Evolutionary conservation across 2,113 vertebrate genomes (phyloP).

Genomic region (Entomyzon cyanotis): DNA sequence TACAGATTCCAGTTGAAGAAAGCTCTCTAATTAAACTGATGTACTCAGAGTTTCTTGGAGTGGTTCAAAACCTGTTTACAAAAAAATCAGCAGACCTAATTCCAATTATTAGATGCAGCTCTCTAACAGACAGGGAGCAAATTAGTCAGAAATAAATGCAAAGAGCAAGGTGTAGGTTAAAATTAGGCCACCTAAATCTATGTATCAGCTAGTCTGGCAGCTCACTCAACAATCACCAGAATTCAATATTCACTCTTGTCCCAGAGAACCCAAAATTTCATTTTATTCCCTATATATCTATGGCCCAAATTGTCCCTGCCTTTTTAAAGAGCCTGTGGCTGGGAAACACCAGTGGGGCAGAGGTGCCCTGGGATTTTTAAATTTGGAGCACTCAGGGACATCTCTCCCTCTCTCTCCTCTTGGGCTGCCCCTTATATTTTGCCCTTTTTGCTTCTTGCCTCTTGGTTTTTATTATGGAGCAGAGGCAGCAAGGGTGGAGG

Average conservation of each 20-base stretch:
- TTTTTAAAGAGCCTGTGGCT: neutral
- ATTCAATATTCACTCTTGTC: neutral
- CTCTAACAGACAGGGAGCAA: neutral
- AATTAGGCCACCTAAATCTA: neutral
- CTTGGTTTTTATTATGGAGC: too few species aligned
- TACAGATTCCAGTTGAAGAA: neutral
- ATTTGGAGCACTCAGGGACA: neutral
- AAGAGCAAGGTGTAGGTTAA: neutral
- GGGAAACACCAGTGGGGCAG: neutral
- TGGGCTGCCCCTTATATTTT: neutral
- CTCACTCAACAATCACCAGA: neutral
- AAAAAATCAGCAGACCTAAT: neutral
- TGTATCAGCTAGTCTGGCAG: neutral
- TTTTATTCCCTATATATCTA: neutral
- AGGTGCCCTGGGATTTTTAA: neutral
- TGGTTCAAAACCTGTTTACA: neutral
- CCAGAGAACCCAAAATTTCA: neutral
- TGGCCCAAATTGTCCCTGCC: neutral
- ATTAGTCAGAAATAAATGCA: neutral
- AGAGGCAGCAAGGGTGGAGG: too few species aligned
- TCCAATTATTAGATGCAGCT: neutral
- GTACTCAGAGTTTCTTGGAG: neutral
- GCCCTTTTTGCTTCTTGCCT: neutral
- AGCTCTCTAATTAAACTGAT: neutral
- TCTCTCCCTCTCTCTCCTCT: neutral